These are phyloP conservation scores for Penaeus monodon DNA, from an alignment of 2,888 invertebrate species.

Conservation along the genomic window DNA sequence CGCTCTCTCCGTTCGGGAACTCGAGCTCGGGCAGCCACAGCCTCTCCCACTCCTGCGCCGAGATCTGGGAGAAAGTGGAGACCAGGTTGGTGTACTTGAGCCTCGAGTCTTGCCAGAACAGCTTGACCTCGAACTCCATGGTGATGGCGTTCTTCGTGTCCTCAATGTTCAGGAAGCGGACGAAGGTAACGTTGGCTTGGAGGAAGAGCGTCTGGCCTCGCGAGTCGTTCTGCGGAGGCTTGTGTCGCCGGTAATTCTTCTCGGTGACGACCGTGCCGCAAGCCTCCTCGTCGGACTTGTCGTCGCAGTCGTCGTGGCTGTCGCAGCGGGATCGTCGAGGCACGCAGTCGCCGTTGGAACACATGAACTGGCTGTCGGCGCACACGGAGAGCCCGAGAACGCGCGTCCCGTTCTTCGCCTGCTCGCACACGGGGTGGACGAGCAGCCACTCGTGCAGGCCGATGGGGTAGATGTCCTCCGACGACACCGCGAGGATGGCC, in stretches of 20 bases:
- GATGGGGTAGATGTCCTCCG: not conserved
- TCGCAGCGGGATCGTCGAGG: not conserved
- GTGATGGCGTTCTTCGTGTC: not conserved
- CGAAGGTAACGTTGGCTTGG: not conserved
- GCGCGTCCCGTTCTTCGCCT: not conserved
- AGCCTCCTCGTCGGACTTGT: slow-evolving; percentile 5
- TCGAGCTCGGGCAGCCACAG: not conserved
- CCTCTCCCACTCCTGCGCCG: not conserved
- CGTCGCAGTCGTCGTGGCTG: not conserved
- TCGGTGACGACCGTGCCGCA: not conserved
- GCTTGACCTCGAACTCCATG: not conserved
- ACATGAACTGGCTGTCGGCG: not conserved
- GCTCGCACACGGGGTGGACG: not conserved
- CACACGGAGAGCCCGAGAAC: not conserved
- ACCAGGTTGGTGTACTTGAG: slow-evolving; percentile 1
- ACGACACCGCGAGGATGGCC: not conserved
- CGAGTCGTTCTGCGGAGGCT: not conserved
- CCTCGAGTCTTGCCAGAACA: not conserved
- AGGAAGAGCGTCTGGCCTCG: not conserved
- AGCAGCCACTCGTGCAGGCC: not conserved
- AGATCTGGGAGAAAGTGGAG: not conserved
- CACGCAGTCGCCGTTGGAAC: slow-evolving; percentile 8
- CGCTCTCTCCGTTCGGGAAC: not conserved
- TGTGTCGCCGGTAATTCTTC: not conserved
- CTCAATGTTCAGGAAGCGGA: not conserved